Percentiles rank a stretch among this genome's conserved stretches.
Evolutionary conservation across 1,140 invertebrate genomes (phyloP).

Genomic region (Zaprionus lachaisei): DNA sequence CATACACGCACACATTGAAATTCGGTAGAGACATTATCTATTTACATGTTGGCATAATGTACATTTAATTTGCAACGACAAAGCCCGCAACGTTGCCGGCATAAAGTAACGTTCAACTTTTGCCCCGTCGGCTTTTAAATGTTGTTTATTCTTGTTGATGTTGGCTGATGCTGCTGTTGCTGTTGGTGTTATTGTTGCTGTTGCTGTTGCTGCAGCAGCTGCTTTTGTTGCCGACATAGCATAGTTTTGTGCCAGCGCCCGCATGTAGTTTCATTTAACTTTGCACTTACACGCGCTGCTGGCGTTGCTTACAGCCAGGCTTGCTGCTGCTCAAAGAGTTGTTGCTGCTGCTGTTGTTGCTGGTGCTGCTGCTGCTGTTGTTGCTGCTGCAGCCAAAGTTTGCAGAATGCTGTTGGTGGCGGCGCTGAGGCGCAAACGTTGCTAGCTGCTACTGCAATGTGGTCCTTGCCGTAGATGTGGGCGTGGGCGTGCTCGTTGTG

Average conservation of each 20-base stretch:
- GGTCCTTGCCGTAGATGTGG: constrained; percentile 17
- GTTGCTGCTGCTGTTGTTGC: constrained; percentile 55
- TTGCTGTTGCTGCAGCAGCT: constrained; percentile 20
- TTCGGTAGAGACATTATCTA: constrained; percentile 66
- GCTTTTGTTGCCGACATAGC: constrained; percentile 39
- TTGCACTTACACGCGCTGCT: constrained; percentile 67
- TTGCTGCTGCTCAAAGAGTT: constrained; percentile 71
- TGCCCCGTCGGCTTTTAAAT: constrained; percentile 74
- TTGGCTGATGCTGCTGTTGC: constrained; percentile 29
- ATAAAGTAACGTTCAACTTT: constrained; percentile 61
- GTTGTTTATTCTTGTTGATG: constrained; percentile 77
- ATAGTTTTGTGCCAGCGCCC: constrained; percentile 61
- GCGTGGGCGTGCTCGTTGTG: constrained; percentile 47
- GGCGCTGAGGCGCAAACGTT: constrained; percentile 62
- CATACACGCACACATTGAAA: constrained; percentile 28
- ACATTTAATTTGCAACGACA: constrained; percentile 77
- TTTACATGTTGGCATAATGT: constrained; percentile 79
- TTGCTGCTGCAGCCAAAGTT: constrained; percentile 81
- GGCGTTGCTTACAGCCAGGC: constrained; percentile 69
- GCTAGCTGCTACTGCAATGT: constrained; percentile 30
- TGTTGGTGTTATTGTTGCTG: constrained; percentile 12
- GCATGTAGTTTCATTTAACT: constrained; percentile 78
- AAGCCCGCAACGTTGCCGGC: constrained; percentile 55
- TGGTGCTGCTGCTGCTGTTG: constrained; percentile 59
- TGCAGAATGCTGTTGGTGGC: constrained; percentile 78